Evolutionary conservation across 1,140 invertebrate species (phyloP), one percentile per base, ranked within the genome.

Genomic region (Drosophila aff.): DNA sequence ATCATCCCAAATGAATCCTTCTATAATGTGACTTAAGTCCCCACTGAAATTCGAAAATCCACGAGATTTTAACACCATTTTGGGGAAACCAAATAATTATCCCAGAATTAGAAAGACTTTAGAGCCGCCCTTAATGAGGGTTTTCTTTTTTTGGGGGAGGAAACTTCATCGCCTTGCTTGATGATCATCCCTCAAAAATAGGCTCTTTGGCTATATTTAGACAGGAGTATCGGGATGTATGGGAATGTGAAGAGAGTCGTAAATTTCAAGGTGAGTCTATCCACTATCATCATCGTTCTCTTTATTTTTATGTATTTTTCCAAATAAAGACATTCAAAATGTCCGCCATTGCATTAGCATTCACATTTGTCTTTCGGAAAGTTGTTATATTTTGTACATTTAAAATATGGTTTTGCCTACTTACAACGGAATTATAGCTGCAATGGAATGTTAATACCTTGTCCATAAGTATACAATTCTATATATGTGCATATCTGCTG

Each of bases 401-500:
- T 40, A n/a, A 76, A 65, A 58, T 76, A 57, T 63, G 72, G 52
- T 83, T 82, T 72, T 43, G 77, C 69, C 89, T 81, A 76, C 81
- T 81, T 89, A 79, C 89, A 89, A 79, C 49, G 49, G 57, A 81
- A 84, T 74, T 68, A 72, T 63, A 55, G 75, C 65, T 67, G 64
- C 59, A 79, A 84, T 85, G 84, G 81, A 90, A 90, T 90, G 77
- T 85, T 62, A 75, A 74, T 90, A 65, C 64, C 50, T 69, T 78
- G 61, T 84, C 28, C 47, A 50, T 41, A 52, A 61, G 47, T 66
- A 68, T 63, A 21, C 44, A 43, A 8, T 21, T 28, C 16, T 49
- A 44, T 76, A 44, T 75, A 38, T 67, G 28, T 52, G 31, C 3
- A 31, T 18, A 33, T 33, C 26, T 52, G 28, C 10, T 67, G 36